These are phyloP conservation scores for Amphilophus citrinellus DNA, from an alignment of 2,113 vertebrate species.

Conservation along the genomic window DNA sequence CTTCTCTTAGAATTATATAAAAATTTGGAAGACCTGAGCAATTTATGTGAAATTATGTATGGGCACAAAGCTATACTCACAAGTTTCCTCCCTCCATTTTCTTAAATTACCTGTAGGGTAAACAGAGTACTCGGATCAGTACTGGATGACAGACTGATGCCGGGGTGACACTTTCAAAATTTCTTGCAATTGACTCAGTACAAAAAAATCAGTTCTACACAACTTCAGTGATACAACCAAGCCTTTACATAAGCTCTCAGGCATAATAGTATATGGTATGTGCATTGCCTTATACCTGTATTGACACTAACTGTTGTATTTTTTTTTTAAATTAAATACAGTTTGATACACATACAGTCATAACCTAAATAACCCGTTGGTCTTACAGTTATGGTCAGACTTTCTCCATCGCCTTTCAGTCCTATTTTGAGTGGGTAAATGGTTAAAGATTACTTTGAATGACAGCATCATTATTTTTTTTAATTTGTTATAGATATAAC, in stretches of 20 bases:
- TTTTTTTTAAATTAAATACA: not conserved
- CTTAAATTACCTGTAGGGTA: slow-evolving; percentile 40
- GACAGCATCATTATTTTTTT: not conserved
- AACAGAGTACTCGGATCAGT: not conserved
- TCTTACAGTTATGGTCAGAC: not conserved
- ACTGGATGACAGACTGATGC: not conserved
- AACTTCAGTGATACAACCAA: not conserved
- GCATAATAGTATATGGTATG: not conserved
- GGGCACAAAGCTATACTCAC: slow-evolving; percentile 68
- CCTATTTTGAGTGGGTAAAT: not conserved
- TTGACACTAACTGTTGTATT: not conserved
- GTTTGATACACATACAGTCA: not conserved
- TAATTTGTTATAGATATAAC: not conserved
- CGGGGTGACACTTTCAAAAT: too few relatives aligned
- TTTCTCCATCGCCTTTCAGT: not conserved
- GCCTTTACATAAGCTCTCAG: not conserved
- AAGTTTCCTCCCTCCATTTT: slow-evolving; percentile 77
- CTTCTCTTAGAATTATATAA: not conserved
- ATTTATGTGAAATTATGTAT: not conserved
- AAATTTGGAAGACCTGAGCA: not conserved
- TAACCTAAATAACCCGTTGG: accelerated
- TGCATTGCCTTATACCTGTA: not conserved
- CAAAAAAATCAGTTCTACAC: not conserved
- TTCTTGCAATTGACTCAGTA: not conserved
- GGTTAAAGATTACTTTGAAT: not conserved